phyloP scores from a whole-genome alignment of 2,113 vertebrate species.

The Syngnathus typhle region DNA sequence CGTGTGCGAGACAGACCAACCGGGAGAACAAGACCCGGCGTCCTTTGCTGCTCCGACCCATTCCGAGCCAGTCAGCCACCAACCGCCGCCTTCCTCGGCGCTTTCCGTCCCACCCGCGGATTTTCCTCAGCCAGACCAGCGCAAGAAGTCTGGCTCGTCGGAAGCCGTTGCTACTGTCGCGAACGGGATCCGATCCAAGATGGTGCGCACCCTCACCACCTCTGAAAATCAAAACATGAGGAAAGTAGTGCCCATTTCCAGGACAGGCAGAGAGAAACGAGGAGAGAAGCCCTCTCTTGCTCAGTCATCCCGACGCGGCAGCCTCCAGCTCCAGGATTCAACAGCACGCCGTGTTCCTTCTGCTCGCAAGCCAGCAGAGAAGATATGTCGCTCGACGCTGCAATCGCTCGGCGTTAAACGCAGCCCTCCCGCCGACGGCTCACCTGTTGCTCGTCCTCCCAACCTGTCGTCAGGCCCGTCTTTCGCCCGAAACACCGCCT shows the following conservation, averaged over 20 bases:
- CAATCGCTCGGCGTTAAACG: constrained; percentile 32
- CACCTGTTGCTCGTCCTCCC: constrained; percentile 31
- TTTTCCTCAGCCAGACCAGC: neutral
- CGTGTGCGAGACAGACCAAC: constrained; percentile 37
- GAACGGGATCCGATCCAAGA: constrained; percentile 57
- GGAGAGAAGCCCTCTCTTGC: constrained; percentile 16
- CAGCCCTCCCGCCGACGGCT: constrained; percentile 44
- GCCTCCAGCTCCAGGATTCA: constrained; percentile 18
- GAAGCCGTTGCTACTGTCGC: constrained; percentile 15
- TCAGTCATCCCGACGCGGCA: constrained; percentile 18
- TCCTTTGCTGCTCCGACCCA: constrained; percentile 16
- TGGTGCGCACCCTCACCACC: constrained; percentile 71
- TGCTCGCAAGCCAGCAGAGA: constrained; percentile 67
- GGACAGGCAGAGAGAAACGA: constrained; percentile 41
- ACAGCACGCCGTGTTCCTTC: constrained; percentile 45
- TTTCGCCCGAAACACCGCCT: constrained; percentile 81
- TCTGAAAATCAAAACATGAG: constrained; percentile 80
- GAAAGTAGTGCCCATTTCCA: constrained; percentile 80
- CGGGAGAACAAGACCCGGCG: neutral
- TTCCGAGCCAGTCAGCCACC: constrained; percentile 53
- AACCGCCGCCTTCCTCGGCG: constrained; percentile 47
- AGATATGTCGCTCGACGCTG: constrained; percentile 74
- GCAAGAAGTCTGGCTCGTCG: neutral
- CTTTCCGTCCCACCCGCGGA: constrained; percentile 16
- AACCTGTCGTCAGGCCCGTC: constrained; percentile 60